These are phyloP conservation scores for Amblyjoppa proteus DNA, from an alignment of 2,888 invertebrate species.

Conservation along the genomic window DNA sequence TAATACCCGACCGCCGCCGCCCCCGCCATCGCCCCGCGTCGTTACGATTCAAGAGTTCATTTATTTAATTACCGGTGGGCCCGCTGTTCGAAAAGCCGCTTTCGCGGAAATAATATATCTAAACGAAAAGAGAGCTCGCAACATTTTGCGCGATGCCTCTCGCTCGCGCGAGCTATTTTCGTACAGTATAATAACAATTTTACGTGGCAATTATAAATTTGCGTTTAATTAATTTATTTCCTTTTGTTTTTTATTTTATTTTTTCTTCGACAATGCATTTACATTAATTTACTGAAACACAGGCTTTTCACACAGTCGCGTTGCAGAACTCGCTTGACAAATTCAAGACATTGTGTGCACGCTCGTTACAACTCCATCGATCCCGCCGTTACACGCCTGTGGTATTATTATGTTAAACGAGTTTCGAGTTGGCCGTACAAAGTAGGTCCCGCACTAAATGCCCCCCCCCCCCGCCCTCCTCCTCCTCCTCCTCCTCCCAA, in stretches of 20 bases:
- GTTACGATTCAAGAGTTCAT: conserved; percentile 37
- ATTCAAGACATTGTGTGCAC: neutral
- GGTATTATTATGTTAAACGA: conserved; percentile 53
- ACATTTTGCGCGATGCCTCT: neutral
- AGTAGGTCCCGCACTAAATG: conserved; percentile 55
- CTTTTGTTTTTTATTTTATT: neutral
- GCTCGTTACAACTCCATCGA: conserved; percentile 41
- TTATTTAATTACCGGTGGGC: conserved; percentile 28
- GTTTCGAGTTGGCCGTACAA: conserved; percentile 39
- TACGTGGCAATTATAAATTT: conserved; percentile 10
- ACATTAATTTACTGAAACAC: neutral
- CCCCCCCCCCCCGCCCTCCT: neutral
- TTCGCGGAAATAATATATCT: conserved; percentile 38
- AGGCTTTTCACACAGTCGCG: neutral
- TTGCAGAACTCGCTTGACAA: neutral
- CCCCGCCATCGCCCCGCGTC: neutral
- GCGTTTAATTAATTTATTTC: conserved; percentile 17
- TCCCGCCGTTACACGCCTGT: neutral
- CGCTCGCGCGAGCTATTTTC: neutral
- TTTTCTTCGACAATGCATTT: neutral
- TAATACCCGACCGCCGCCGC: conserved; percentile 9
- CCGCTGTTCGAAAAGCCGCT: conserved; percentile 6
- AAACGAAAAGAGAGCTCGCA: conserved; percentile 9
- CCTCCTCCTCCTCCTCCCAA: neutral
- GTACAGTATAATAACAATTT: conserved; percentile 23